Evolutionary conservation across 1,140 invertebrate genomes (phyloP), one percentile per base, ranked within the genome.

Genomic region (Galleria mellonella): DNA sequence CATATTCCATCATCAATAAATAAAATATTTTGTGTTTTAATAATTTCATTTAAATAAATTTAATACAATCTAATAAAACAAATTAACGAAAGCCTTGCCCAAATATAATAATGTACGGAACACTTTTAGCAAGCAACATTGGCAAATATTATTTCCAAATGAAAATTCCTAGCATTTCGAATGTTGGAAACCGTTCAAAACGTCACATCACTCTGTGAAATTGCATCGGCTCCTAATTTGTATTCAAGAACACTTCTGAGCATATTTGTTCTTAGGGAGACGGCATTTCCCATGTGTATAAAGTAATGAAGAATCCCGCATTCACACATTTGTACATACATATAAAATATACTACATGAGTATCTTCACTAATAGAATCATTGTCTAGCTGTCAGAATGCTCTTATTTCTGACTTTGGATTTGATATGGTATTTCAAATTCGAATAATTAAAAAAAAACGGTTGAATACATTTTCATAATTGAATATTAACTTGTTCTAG

Each of bases 151-250:
- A 59, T 67, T 68, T 59, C 51, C 23, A 66, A 66, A 64, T 65
- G 58, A 62, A 62, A 65, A 62, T 65, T 61, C 59, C 47, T 28
- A 46, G 43, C 50, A 40, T 56, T 54, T 37, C 37, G 39, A 53
- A 53, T 52, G 49, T 54, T 58, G 48, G 51, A 45, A 36, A 47
- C 10, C 47, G 56, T 62, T 72, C 59, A 56, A 60, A 72, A 62
- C 50, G 64, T 70, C 72, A 68, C 62, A 67, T 72, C 62, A 67
- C 54, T 62, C 57, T 41, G 37, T 53, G 50, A 67, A 65, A 72
- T 75, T 75, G 69, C 69, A 72, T 67, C 44, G 50, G 39, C 23
- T 23, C 49, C 60, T 67, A 68, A 68, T 75, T 71, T 66, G 66
- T 75, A 75, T 75, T 75, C 72, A 54, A 56, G 58, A 59, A 56